A percentile compares a stretch with the other conserved stretches of the same genome.
phyloP scores from a whole-genome alignment of 2,113 vertebrate genomes.

The Astur gentilis region DNA sequence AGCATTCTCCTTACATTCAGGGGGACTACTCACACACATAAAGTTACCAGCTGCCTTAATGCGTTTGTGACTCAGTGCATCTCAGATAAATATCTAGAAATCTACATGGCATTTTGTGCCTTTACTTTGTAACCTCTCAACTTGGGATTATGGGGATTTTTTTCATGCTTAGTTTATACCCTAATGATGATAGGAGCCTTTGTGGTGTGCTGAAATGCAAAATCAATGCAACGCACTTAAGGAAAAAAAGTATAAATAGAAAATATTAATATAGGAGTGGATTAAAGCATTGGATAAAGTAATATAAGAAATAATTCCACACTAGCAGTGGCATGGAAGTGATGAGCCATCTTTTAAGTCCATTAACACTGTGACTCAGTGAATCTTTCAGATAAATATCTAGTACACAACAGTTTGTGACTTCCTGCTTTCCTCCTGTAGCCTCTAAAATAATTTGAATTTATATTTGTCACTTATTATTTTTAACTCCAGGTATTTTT shows the following conservation, averaged over 20 bases:
- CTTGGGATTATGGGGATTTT: background rate
- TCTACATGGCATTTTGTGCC: background rate
- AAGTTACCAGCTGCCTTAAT: background rate
- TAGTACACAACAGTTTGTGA: background rate
- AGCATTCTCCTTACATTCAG: background rate
- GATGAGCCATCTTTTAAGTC: background rate
- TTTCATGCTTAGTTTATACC: background rate
- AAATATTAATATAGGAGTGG: background rate
- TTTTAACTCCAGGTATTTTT: background rate
- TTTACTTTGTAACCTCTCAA: background rate
- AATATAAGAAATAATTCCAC: background rate
- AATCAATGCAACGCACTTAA: background rate
- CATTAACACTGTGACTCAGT: background rate
- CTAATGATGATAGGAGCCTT: background rate
- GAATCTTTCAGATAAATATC: background rate
- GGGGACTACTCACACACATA: background rate
- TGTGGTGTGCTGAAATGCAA: background rate
- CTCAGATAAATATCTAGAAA: background rate
- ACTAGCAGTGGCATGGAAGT: background rate
- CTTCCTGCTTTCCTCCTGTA: background rate
- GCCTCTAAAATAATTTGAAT: background rate
- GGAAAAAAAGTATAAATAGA: background rate
- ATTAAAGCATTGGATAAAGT: background rate
- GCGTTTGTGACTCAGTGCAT: background rate
- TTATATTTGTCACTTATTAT: background rate